These are phyloP conservation scores for Endomychus coccineus DNA, from an alignment of 2,888 invertebrate species.

Conservation along the genomic window DNA sequence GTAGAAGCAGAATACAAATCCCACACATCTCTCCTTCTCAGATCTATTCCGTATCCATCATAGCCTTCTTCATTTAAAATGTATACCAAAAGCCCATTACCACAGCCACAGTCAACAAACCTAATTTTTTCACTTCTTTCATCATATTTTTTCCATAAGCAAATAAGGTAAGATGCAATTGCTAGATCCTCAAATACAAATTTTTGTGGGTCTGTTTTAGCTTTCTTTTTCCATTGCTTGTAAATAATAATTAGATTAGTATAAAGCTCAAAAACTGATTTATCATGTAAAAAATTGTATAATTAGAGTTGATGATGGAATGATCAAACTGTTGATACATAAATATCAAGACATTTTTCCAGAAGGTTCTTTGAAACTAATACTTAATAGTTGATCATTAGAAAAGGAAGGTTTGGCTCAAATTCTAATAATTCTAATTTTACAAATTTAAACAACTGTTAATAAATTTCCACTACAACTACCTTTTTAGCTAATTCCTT, in stretches of 20 bases:
- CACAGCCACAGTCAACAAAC: slow-evolving; percentile 95
- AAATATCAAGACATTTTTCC: too few species aligned
- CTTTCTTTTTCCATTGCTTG: slow-evolving; percentile 84
- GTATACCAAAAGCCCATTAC: slow-evolving; percentile 90
- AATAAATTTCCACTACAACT: neutral
- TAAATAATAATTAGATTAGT: slow-evolving; percentile 19
- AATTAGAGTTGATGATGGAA: too few species aligned
- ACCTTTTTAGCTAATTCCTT: too few species aligned
- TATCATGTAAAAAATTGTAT: too few species aligned
- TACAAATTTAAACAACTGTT: too few species aligned
- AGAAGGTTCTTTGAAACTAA: too few species aligned
- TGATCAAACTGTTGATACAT: too few species aligned
- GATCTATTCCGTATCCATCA: slow-evolving; percentile 74
- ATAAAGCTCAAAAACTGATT: neutral
- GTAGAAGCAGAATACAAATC: slow-evolving; percentile 60
- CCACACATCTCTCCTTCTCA: slow-evolving; percentile 85
- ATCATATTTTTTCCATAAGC: slow-evolving; percentile 57
- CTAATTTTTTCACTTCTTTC: slow-evolving; percentile 41
- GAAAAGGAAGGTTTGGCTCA: too few species aligned
- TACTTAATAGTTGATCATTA: too few species aligned
- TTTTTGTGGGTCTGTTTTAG: slow-evolving; percentile 88
- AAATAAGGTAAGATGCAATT: slow-evolving; percentile 79
- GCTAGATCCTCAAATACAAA: slow-evolving; percentile 96
- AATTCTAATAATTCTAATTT: too few species aligned
- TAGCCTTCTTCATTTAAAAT: slow-evolving; percentile 80